Evolutionary conservation across 2,888 invertebrate genomes (phyloP), one percentile per base, ranked within the genome.

Genomic region (Ptychoptera albimana): DNA sequence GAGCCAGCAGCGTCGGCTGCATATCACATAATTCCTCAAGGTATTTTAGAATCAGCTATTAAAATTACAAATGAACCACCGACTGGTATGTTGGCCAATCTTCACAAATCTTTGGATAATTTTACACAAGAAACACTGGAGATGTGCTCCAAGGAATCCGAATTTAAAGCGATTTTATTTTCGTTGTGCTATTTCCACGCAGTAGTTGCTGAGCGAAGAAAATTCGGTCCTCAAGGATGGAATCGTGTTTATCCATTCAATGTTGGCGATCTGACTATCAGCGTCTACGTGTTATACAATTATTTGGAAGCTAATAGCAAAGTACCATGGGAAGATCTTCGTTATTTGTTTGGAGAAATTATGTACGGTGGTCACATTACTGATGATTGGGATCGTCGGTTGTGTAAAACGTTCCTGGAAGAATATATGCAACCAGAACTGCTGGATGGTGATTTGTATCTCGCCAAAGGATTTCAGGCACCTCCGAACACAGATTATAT

Each of bases 361-460:
- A 94, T 94, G 93, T 94, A 94, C 59, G 94, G 94, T 1, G 94
- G 94, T 0, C 94, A 94, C 59, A 93, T 94, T 54, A 94, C 93
- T 0, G 93, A 94, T 58, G 93, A 94, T 61, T 94, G 93, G 92
- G 94, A 94, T 62, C 70, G 93, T 31, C 71, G 87, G 14, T 73
- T 94, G 2, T 94, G 94, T 58, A 74, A 81, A 44, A 86, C 83
- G 1, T 88, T 86, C 64, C 68, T 96, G 44, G 73, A 84, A 52
- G 92, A 88, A 57, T 86, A 85, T 58, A 78, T 94, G 74, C 81
- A 83, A 56, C 75, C 87, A 1, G 87, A 89, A 57, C 71, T 93
- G 61, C 77, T 82, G 46, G 92, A 93, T 52, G 89, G 88, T 2
- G 94, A 94, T 53, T 68, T 85, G 14, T 72, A 73, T 52, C 69